Percentiles rank a stretch among this genome's conserved stretches.
Conservation (phyloP, 2,113 vertebrate species). For the Crocuta crocuta region DNA sequence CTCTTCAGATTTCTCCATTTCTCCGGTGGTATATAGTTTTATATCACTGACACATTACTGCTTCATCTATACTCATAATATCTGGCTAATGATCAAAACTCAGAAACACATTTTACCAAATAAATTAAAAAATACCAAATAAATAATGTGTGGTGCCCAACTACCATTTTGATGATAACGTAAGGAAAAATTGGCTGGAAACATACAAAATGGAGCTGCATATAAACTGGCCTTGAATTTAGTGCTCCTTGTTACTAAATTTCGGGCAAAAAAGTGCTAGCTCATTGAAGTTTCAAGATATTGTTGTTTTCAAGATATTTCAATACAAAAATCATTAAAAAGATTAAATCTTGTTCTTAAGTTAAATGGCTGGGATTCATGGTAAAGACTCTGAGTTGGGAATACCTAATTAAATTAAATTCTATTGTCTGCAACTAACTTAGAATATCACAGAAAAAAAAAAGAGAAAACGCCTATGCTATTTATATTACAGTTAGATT, state of each 20-base stretch:
- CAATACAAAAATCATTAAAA: conserved; percentile 42
- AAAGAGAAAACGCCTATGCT: neutral
- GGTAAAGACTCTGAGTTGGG: neutral
- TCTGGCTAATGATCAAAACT: neutral
- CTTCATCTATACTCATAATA: neutral
- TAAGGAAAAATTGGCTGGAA: neutral
- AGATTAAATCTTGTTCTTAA: conserved; percentile 37
- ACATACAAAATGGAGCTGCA: neutral
- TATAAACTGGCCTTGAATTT: neutral
- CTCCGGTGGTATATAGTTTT: neutral
- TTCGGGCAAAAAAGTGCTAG: neutral
- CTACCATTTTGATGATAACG: neutral
- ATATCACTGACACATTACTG: neutral
- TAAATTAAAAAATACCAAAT: neutral
- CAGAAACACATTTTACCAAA: conserved; percentile 37
- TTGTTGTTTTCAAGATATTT: conserved; percentile 33
- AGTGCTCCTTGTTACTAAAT: neutral
- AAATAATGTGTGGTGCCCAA: neutral
- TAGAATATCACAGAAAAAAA: neutral
- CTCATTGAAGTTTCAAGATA: conserved; percentile 36
- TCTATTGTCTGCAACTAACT: neutral
- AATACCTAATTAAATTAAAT: conserved; percentile 37
- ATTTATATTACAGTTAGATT: neutral
- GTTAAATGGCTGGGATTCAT: conserved; percentile 26
- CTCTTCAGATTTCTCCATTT: neutral